phyloP scores from a whole-genome alignment of 2,113 vertebrate species.

The Gymnobelideus leadbeateri region DNA sequence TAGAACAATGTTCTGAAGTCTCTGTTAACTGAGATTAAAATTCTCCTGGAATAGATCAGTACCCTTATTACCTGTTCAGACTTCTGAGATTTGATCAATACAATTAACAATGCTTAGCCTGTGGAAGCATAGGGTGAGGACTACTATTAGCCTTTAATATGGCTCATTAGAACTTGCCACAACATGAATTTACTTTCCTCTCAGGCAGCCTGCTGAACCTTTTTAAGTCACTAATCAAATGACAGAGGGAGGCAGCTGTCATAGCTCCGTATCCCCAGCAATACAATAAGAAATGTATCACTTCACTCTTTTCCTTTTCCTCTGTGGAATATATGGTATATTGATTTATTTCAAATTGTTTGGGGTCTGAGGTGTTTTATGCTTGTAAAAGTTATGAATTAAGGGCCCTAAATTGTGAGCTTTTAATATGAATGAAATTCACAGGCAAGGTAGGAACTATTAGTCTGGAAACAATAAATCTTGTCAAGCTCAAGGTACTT shows the following conservation, averaged over 20 bases:
- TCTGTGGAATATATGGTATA: slow-evolving; percentile 73
- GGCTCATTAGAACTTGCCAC: slow-evolving; percentile 81
- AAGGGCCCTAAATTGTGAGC: slow-evolving; percentile 80
- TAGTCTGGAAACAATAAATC: slow-evolving; percentile 87
- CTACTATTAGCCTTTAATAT: slow-evolving; percentile 82
- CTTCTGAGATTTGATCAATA: slow-evolving; percentile 72
- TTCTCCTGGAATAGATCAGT: slow-evolving; percentile 60
- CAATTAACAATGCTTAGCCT: slow-evolving; percentile 66
- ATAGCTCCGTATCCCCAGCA: slow-evolving; percentile 69
- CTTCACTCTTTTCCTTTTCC: slow-evolving; percentile 82
- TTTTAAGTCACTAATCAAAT: slow-evolving; percentile 88
- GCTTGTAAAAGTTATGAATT: slow-evolving; percentile 83
- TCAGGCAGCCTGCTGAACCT: slow-evolving; percentile 81
- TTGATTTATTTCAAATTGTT: slow-evolving; percentile 79
- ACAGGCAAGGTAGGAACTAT: slow-evolving; percentile 83
- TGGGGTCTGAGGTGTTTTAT: slow-evolving; percentile 68
- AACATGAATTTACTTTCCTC: slow-evolving; percentile 86
- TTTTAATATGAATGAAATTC: slow-evolving; percentile 85
- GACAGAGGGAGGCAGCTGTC: slow-evolving; percentile 78
- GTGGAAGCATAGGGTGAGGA: slow-evolving; percentile 48
- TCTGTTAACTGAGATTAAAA: slow-evolving; percentile 51
- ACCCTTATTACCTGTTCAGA: slow-evolving; percentile 60
- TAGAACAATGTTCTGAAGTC: slow-evolving; percentile 3
- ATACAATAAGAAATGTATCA: slow-evolving; percentile 83
- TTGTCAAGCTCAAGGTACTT: slow-evolving; percentile 83